A percentile compares a stretch with the other conserved stretches of the same genome.
Evolutionary conservation across 2,888 invertebrate genomes (phyloP).

Genomic region (Trachelus troglodyta): DNA sequence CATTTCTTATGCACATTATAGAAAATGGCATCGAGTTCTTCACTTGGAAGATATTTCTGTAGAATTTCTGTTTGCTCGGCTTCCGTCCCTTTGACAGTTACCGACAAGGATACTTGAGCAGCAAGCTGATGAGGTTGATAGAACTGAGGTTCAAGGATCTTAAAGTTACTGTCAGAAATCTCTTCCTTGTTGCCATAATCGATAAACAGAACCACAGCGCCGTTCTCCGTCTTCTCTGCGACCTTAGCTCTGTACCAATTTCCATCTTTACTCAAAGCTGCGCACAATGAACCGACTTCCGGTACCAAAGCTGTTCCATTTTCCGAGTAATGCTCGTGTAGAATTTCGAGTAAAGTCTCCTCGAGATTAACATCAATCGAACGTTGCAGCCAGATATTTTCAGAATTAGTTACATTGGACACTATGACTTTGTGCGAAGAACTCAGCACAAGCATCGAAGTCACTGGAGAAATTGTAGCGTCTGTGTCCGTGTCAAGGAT

Average conservation of each 20-base stretch:
- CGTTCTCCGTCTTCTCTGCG: constrained; percentile 62
- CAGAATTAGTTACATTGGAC: constrained; percentile 71
- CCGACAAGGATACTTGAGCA: constrained; percentile 51
- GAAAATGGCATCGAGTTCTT: constrained; percentile 70
- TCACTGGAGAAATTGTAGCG: constrained; percentile 69
- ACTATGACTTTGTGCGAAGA: constrained; percentile 72
- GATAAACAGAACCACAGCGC: constrained; percentile 70
- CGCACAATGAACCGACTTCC: constrained; percentile 71
- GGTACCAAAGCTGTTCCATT: constrained; percentile 66
- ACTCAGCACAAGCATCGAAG: constrained; percentile 74
- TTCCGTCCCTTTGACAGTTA: constrained; percentile 57
- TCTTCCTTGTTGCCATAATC: constrained; percentile 80
- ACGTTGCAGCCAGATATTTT: constrained; percentile 75
- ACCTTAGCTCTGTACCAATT: constrained; percentile 80
- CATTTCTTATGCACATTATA: constrained; percentile 70
- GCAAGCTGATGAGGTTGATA: constrained; percentile 52
- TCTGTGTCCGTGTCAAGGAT: constrained; percentile 57
- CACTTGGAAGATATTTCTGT: constrained; percentile 56
- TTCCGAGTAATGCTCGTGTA: constrained; percentile 72
- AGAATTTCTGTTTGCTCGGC: constrained; percentile 64
- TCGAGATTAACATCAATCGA: constrained; percentile 67
- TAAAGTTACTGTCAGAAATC: constrained; percentile 67
- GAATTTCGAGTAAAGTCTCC: constrained; percentile 65
- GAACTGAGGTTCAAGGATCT: constrained; percentile 56
- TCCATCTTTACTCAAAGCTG: constrained; percentile 72